Percentiles rank a stretch among this genome's conserved stretches.
These are phyloP conservation scores for Accipiter cooperii DNA, from an alignment of 2,113 vertebrate genomes.

Conservation along the genomic window DNA sequence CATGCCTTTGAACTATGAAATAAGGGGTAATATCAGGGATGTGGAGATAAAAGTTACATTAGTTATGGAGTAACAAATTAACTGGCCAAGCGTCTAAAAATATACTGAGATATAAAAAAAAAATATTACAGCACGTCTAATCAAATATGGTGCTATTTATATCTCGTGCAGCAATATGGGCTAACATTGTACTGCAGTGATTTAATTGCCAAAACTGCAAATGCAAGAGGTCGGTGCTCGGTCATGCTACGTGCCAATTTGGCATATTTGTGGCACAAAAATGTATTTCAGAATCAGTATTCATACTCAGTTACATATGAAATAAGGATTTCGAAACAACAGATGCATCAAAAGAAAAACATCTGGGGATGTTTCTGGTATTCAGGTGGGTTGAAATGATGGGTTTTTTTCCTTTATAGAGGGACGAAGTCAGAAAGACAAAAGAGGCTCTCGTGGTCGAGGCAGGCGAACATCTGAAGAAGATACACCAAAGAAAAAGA, in stretches of 20 bases:
- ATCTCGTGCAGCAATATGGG: not conserved
- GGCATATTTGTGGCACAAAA: not conserved
- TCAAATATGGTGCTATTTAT: not conserved
- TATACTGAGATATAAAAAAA: not conserved
- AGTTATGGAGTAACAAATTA: not conserved
- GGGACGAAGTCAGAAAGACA: slow-evolving; percentile 84
- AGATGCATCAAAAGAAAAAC: not conserved
- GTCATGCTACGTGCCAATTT: accelerated
- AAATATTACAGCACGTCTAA: not conserved
- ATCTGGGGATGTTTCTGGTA: not conserved
- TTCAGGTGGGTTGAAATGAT: not conserved
- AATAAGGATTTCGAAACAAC: not conserved
- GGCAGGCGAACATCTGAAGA: slow-evolving; percentile 88
- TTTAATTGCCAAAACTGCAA: not conserved
- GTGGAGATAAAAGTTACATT: not conserved
- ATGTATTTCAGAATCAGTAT: not conserved
- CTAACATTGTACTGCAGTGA: not conserved
- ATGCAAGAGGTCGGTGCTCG: not conserved
- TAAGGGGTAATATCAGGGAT: not conserved
- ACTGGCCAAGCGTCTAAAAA: not conserved
- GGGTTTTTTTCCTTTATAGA: slow-evolving; percentile 65
- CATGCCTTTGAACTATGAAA: not conserved
- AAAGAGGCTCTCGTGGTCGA: slow-evolving; percentile 83
- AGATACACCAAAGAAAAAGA: slow-evolving; percentile 93
- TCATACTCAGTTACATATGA: accelerated